Percentiles rank a stretch among this genome's conserved stretches.
phyloP scores from a whole-genome alignment of 2,888 invertebrate genomes.

The Lasioglossum lativentre region DNA sequence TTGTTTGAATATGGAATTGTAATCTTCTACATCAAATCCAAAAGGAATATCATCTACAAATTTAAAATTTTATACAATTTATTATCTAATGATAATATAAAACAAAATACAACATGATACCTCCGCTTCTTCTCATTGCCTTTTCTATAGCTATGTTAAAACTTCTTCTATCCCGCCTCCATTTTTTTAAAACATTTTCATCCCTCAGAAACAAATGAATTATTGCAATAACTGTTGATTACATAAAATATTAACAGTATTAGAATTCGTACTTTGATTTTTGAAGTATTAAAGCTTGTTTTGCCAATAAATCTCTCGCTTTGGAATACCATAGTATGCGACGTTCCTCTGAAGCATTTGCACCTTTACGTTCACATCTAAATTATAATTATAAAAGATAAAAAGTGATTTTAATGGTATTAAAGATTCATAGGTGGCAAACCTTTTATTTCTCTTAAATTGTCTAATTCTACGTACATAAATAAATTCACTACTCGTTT shows the following conservation, averaged over 20 bases:
- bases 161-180: conserved; percentile 85
- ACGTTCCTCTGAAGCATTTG: conserved; percentile 60
- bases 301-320: conserved; percentile 86
- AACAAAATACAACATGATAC: conserved; percentile 59
- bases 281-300: conserved; percentile 87
- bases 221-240: background rate
- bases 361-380: conserved; percentile 74
- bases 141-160: conserved; percentile 75
- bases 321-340: conserved; percentile 85
- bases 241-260: background rate
- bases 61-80: conserved; percentile 29
- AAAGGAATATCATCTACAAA: conserved; percentile 86
- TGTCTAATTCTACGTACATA: background rate
- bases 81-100: background rate
- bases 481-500: conserved; percentile 7
- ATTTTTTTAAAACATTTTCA: conserved; percentile 85
- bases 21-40: conserved; percentile 85
- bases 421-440: background rate
- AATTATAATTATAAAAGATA: conserved; percentile 32
- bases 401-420: conserved; percentile 12
- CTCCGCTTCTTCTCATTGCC: conserved; percentile 76
- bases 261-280: conserved; percentile 86
- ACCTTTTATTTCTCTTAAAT: conserved; percentile 8
- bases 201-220: conserved; percentile 77
- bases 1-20: conserved; percentile 85